A percentile compares a stretch with the other conserved stretches of the same genome.
Evolutionary conservation across 2,888 invertebrate species (phyloP).

Genomic region (Vesta saturnalis): DNA sequence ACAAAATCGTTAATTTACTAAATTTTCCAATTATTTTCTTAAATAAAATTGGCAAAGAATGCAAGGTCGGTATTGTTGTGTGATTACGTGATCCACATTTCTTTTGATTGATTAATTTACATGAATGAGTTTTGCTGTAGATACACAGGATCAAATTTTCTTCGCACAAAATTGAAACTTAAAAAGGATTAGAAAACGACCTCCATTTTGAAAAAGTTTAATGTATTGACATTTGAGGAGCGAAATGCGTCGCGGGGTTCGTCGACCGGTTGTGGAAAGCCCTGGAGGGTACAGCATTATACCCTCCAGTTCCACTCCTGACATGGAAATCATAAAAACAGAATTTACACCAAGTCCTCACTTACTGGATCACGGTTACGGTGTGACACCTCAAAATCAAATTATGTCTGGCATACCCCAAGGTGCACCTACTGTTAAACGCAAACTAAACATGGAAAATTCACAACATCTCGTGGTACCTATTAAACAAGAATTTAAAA

Average conservation of each 20-base stretch:
- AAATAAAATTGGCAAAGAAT: conserved; percentile 13
- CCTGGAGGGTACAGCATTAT: conserved; percentile 65
- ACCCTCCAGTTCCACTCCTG: conserved; percentile 61
- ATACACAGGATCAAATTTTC: conserved; percentile 13
- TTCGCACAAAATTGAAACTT: conserved; percentile 23
- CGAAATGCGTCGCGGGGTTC: conserved; percentile 66
- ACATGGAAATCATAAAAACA: conserved; percentile 65
- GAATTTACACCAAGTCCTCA: conserved; percentile 74
- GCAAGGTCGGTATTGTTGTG: not conserved
- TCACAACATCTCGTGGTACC: conserved; percentile 66
- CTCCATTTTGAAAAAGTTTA: conserved; percentile 40
- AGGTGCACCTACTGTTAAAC: conserved; percentile 75
- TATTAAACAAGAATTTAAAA: conserved; percentile 73
- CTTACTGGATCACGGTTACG: conserved; percentile 87
- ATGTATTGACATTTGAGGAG: conserved; percentile 39
- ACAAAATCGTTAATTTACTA: conserved; percentile 6
- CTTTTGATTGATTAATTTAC: not conserved
- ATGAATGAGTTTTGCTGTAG: conserved; percentile 11
- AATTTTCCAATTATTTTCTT: not conserved
- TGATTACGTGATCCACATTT: conserved; percentile 11
- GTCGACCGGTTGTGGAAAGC: conserved; percentile 52
- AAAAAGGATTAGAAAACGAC: conserved; percentile 32
- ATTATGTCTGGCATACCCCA: conserved; percentile 61
- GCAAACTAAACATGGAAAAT: conserved; percentile 77
- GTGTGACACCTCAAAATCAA: conserved; percentile 80